Evolutionary conservation across 2,888 invertebrate species (phyloP), one percentile per base, ranked within the genome.

Genomic region (Augiades crinisus): DNA sequence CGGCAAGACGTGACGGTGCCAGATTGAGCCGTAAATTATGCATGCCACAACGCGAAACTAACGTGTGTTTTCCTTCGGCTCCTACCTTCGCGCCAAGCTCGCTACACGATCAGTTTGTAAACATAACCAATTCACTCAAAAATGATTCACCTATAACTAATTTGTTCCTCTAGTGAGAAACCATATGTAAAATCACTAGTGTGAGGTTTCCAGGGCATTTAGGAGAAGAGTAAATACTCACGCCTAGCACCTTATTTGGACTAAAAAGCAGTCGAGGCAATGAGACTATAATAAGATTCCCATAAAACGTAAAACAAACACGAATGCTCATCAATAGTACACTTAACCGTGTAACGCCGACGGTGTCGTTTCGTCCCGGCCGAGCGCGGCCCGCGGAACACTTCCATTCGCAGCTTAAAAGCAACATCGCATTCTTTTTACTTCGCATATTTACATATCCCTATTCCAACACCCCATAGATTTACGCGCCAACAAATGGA

Each of bases 401-500:
- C 46, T 34, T 31, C 51, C 51, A 44, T 50, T 50, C 43, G 30
- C 17, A 37, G 37, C 44, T 51, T 37, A 51, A 51, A 51, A 44
- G 49, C 41, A 41, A 37, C 50, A 50, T 43, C 51, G 30, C 36
- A 37, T 51, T 51, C 51, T 51, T 51, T 51, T 51, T 51, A 37
- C 56, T 55, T 53, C 64, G 57, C 66, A 62, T 72, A 81, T 81
- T 81, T 78, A 77, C 81, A 81, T 81, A 80, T 76, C 73, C 67
- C 72, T 37, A 70, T 70, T 65, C 72, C 63, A 58, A 60, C 72
- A 68, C 80, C 77, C 80, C 73, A 72, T 76, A 78, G 78, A 78
- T 78, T 77, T 76, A 75, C 78, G 78, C 72, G 78, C 71, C 72
- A 81, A 80, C 84, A 84, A 65, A 65, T 67, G 81, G 83, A 84